Percentiles rank a stretch among this genome's conserved stretches.
Conservation (phyloP, 2,113 vertebrate genomes). For the Lepus europaeus region DNA sequence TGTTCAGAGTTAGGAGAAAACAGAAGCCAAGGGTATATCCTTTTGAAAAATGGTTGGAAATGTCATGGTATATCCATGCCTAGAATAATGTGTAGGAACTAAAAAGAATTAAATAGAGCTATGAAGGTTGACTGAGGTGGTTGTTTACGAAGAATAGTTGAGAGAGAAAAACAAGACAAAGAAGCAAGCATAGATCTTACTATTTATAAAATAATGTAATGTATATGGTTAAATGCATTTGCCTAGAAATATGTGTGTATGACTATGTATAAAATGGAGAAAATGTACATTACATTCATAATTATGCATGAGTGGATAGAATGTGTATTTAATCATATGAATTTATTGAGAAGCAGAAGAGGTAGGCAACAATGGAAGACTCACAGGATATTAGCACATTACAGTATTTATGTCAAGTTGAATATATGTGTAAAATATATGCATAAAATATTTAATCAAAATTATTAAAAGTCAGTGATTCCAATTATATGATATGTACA, state of each 20-base stretch:
- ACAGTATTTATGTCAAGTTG: not conserved
- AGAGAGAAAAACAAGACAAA: constrained; percentile 15
- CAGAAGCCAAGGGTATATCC: constrained; percentile 12
- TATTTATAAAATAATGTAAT: constrained; percentile 32
- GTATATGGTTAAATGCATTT: not conserved
- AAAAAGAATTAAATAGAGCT: constrained; percentile 28
- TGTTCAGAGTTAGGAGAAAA: not conserved
- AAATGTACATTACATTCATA: constrained; percentile 5
- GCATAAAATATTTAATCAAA: constrained; percentile 26
- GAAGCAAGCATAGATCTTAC: not conserved
- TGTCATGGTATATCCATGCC: not conserved
- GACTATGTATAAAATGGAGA: not conserved
- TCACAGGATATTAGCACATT: not conserved
- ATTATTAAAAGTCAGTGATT: constrained; percentile 19
- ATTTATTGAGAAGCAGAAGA: not conserved
- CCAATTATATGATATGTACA: not conserved
- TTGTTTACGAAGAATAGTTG: not conserved
- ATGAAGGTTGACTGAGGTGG: not conserved
- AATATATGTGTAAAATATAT: not conserved
- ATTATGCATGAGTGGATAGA: not conserved
- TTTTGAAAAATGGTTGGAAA: not conserved
- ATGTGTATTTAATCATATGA: not conserved
- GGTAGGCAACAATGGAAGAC: not conserved
- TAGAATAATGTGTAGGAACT: not conserved
- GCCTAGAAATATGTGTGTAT: not conserved